Base-by-base conservation (phyloP, 2,888 invertebrate species). In the Operophtera brumata region DNA sequence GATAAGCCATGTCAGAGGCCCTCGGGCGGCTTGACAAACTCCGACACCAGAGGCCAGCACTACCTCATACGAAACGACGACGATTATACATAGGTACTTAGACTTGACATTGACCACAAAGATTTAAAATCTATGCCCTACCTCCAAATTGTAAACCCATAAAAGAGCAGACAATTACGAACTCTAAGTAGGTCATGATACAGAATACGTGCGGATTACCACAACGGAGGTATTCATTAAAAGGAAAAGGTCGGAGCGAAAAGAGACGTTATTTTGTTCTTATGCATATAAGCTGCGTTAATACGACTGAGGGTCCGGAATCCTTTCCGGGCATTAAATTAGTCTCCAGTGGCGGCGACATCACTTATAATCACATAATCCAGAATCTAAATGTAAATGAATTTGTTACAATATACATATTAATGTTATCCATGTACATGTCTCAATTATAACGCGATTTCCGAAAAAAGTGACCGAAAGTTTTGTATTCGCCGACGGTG, bases 181-280 rank as follows among this genome's bases (percentile, higher is more conserved):
- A 65, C 65, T 70, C 65, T 59, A 51, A 67, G 59, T 70, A 72
- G 71, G 66, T 60, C 65, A 46, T 54, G 20, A 20, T 68, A 37
- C 43, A 50, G 51, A 20, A 20, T 20, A 20, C 20, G 2, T 47
- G n/a, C 54, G 69, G 70, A 71, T 76, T 73, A 71, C 71, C 67
- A 61, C 71, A 66, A 68, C 65, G 69, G 75, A 72, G 78, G 73
- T 75, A 80, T 80, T 80, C 78, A 80, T 82, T 78, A 80, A 71
- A 67, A 68, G 65, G 67, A 69, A 73, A 69, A 71, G 73, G 68
- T 67, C 67, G 59, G 69, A 74, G 76, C 76, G 80, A 80, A 78
- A 77, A 79, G 74, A 75, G 68, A 73, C 71, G 73, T 81, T 78
- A 82, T 82, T 78, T 73, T 69, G 70, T 74, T 75, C 75, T 76